Base-by-base conservation (phyloP, 2,113 vertebrate genomes). In the Vimba vimba region DNA sequence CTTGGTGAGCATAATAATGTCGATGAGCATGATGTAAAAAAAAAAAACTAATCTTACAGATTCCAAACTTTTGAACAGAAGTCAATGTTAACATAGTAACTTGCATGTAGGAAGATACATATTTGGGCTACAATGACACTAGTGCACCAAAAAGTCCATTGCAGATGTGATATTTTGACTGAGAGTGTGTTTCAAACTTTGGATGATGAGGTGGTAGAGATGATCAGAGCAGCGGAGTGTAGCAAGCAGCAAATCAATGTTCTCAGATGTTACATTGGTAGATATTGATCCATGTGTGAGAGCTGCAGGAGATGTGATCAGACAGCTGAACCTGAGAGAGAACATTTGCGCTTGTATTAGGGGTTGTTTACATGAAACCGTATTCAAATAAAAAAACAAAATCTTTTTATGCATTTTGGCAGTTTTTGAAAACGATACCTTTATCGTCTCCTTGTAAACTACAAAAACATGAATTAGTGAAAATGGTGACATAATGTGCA, bases 251-350 rank as follows among this genome's bases (percentile, higher is more conserved):
- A 86, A 74, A 75, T 86, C 55, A 39, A 82, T 86, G 36, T n/a
- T 86, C 57, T 86, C 79, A 86, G 79, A 82, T 76, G 71, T 36
- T 76, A 86, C 69, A 77, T 76, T 86, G 69, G 55, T 82, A 25
- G 79, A 75, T 86, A 82, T 52, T 82, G 85, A 82, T 82, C 85
- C 47, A 21, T 64, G 69, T 43, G 57, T 64, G 36, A 8, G 85
- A 74, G 78, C 68, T 66, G 39, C 69, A 76, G 45, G 6, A 36
- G 25, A 81, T 82, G 69, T 66, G 79, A 76, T 76, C 79, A 39
- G 59, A 75, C 47, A 17, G 57, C 73, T 82, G 23, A 45, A 78
- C 36, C 76, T 27, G 23, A 55, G 27, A 68, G 11, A 52, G 8
- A 81, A 6, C 5, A 1, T 27, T 33, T 0, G 9, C 3, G 0